Evolutionary conservation across 1,140 invertebrate species (phyloP).

Genomic region (Hypothenemus hampei): DNA sequence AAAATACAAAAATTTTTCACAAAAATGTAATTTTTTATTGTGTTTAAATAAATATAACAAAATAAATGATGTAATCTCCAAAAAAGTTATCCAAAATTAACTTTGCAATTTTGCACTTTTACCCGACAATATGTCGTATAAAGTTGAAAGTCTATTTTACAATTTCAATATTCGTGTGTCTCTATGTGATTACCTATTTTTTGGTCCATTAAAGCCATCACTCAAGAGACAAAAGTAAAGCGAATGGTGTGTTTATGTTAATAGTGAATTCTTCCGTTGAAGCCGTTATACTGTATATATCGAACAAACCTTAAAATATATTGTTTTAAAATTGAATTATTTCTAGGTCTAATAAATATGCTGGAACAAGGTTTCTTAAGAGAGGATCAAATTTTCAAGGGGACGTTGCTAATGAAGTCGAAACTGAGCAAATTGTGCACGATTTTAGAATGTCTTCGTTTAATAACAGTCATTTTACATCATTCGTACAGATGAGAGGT

Average conservation of each 20-base stretch:
- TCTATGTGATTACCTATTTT: no score
- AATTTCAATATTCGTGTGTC: no score
- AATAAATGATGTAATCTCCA: no score
- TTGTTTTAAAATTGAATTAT: not conserved
- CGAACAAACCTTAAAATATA: no score
- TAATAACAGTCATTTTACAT: conserved; percentile 71
- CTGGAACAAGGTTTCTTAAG: conserved; percentile 94
- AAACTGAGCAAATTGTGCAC: conserved; percentile 96
- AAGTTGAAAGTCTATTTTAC: no score
- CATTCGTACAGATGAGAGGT: conserved; percentile 92
- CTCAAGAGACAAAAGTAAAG: not conserved
- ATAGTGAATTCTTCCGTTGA: not conserved
- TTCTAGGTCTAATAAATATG: conserved; percentile 69
- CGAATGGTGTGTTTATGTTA: not conserved
- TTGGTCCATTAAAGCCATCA: no score
- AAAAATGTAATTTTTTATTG: no score
- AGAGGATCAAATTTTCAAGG: conserved; percentile 92
- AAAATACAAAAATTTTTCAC: no score
- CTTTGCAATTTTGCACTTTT: no score
- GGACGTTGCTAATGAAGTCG: conserved; percentile 97
- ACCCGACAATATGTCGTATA: no score
- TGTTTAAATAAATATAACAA: no score
- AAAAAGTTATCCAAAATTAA: no score
- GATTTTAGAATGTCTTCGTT: conserved; percentile 80
- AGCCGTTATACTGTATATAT: not conserved